Percentiles rank a stretch among this genome's conserved stretches.
Evolutionary conservation across 92 coral and sea anemone genomes (phyloP).

Genomic region (Porites divaricata): DNA sequence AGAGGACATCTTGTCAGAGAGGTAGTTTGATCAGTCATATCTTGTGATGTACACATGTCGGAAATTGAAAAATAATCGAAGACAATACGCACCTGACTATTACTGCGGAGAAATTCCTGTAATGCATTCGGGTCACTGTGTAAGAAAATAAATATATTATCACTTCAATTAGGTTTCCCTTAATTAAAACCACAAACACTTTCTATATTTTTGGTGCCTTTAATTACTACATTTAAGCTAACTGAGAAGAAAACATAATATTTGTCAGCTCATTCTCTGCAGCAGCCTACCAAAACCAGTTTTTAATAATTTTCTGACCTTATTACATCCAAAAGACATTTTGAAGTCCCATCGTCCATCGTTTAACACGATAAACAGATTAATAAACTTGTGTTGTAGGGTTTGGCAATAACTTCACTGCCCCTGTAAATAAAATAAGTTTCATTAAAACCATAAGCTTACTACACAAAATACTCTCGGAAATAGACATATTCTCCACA

Average conservation of each 20-base stretch:
- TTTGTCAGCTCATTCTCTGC: not conserved
- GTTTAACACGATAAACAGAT: slow-evolving; percentile 21
- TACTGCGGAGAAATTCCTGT: slow-evolving; percentile 90
- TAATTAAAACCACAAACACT: not conserved
- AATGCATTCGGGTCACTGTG: slow-evolving; percentile 93
- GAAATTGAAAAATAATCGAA: not conserved
- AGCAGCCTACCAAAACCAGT: not conserved
- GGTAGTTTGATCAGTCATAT: not conserved
- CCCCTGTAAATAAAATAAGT: slow-evolving; percentile 22
- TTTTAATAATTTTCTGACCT: slow-evolving; percentile 59
- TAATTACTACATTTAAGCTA: not conserved
- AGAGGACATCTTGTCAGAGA: not conserved
- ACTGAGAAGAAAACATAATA: too few relatives aligned
- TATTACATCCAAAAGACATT: slow-evolving; percentile 96
- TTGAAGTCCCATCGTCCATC: slow-evolving; percentile 93
- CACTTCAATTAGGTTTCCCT: not conserved
- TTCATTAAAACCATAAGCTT: not conserved
- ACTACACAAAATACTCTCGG: not conserved
- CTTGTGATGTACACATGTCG: slow-evolving; percentile 18
- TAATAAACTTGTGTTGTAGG: not conserved
- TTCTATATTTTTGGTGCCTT: not conserved
- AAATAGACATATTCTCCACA: slow-evolving; percentile 14
- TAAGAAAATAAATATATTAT: not conserved
- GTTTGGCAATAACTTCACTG: slow-evolving; percentile 12
- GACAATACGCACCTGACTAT: slow-evolving; percentile 76